A percentile compares a stretch with the other conserved stretches of the same genome.
These are phyloP conservation scores for Rhinoraja longicauda DNA, from an alignment of 2,797 vertebrate species.

Conservation along the genomic window DNA sequence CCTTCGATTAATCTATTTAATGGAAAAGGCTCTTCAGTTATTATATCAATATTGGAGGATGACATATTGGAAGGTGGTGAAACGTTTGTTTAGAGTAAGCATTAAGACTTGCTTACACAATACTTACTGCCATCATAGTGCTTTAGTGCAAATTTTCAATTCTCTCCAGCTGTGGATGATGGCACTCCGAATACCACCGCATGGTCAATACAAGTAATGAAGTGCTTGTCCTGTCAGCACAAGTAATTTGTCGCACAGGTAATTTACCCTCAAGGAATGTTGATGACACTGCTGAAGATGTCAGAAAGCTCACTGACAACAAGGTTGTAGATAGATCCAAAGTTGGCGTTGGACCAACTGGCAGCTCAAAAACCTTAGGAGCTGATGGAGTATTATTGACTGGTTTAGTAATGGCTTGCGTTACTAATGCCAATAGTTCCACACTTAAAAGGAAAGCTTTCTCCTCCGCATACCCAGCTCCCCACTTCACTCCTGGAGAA, in stretches of 20 bases:
- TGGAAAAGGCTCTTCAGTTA: background rate
- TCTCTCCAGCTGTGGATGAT: background rate
- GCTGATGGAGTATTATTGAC: too few species aligned
- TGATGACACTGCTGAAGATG: background rate
- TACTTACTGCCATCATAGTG: background rate
- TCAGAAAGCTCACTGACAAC: background rate
- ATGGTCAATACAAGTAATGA: background rate
- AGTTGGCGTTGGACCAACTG: background rate
- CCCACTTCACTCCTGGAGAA: too few species aligned
- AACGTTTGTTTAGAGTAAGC: background rate
- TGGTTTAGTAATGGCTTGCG: too few species aligned
- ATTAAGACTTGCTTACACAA: background rate
- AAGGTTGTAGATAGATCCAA: background rate
- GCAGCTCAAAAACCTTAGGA: background rate
- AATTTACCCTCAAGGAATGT: background rate
- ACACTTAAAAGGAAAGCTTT: too few species aligned
- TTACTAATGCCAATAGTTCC: too few species aligned
- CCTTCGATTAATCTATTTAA: background rate
- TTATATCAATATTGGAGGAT: background rate
- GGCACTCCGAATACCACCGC: background rate
- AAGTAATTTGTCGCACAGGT: background rate
- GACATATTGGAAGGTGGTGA: background rate
- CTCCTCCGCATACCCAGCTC: too few species aligned
- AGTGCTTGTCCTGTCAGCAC: background rate
- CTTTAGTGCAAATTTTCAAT: background rate